phyloP scores from a whole-genome alignment of 2,888 invertebrate genomes.

The Eristalis tenax region DNA sequence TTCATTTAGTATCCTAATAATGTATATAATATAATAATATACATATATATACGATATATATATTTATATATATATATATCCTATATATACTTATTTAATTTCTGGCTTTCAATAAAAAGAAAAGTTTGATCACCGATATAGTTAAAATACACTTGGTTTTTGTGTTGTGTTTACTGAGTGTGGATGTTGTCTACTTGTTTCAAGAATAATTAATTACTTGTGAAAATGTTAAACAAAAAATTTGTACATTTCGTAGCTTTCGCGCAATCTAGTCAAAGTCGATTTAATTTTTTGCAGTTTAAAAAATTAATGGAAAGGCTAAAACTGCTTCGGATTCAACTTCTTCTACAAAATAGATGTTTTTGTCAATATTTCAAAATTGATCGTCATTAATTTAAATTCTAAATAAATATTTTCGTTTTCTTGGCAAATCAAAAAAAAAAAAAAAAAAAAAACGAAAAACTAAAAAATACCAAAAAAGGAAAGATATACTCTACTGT shows the following conservation, averaged over 20 bases:
- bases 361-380: slow-evolving; percentile 9
- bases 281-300: background rate
- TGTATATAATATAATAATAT: slow-evolving; percentile 19
- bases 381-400: slow-evolving; percentile 7
- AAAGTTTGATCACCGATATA: slow-evolving; percentile 71
- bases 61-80: slow-evolving; percentile 33
- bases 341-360: slow-evolving; percentile 43
- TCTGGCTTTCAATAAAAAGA: slow-evolving; percentile 35
- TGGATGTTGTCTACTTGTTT: slow-evolving; percentile 52
- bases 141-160: slow-evolving; percentile 35
- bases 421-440: slow-evolving; percentile 46
- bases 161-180: slow-evolving; percentile 10
- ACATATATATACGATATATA: slow-evolving; percentile 33
- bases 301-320: slow-evolving; percentile 17
- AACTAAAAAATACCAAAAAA: slow-evolving; percentile 38
- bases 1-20: slow-evolving; percentile 56
- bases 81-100: slow-evolving; percentile 52
- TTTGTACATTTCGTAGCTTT: background rate
- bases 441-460: background rate
- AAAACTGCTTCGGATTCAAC: slow-evolving; percentile 32
- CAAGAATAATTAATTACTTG: slow-evolving; percentile 24
- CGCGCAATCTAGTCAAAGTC: slow-evolving; percentile 6
- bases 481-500: slow-evolving; percentile 47
- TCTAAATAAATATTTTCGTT: slow-evolving; percentile 68
- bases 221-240: slow-evolving; percentile 19